phyloP scores from a whole-genome alignment of 2,888 invertebrate species.

The Philaethria dido region DNA sequence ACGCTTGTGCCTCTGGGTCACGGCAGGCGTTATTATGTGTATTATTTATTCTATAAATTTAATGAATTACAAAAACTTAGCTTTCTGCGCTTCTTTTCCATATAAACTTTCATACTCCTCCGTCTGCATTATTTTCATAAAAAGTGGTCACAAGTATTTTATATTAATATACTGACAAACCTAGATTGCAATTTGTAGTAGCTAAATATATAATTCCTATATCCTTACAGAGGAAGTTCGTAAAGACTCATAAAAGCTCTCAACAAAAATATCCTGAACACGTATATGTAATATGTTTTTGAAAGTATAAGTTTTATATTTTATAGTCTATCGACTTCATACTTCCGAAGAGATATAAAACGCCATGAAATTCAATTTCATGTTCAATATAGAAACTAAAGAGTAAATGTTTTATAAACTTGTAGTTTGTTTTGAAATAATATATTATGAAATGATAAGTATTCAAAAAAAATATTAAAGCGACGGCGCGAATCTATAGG shows the following conservation, averaged over 20 bases:
- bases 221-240: not conserved
- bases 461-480: too few relatives aligned
- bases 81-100: too few relatives aligned
- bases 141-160: too few relatives aligned
- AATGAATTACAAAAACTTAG: too few relatives aligned
- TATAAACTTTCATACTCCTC: too few relatives aligned
- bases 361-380: constrained; percentile 23
- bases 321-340: constrained; percentile 16
- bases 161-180: too few relatives aligned
- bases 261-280: constrained; percentile 14
- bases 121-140: too few relatives aligned
- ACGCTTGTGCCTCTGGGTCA: too few relatives aligned
- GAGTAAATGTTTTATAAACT: not conserved
- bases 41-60: too few relatives aligned
- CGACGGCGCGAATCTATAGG: too few relatives aligned
- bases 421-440: not conserved
- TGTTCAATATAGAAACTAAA: constrained; percentile 7
- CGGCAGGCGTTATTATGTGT: too few relatives aligned
- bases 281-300: constrained; percentile 15
- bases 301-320: constrained; percentile 18
- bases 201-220: not conserved
- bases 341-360: constrained; percentile 22
- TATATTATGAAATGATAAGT: too few relatives aligned
- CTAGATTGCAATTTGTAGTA: not conserved
- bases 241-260: not conserved